Evolutionary conservation across 2,113 vertebrate genomes (phyloP), one percentile per base, ranked within the genome.

Genomic region (Apodemus sylvaticus): DNA sequence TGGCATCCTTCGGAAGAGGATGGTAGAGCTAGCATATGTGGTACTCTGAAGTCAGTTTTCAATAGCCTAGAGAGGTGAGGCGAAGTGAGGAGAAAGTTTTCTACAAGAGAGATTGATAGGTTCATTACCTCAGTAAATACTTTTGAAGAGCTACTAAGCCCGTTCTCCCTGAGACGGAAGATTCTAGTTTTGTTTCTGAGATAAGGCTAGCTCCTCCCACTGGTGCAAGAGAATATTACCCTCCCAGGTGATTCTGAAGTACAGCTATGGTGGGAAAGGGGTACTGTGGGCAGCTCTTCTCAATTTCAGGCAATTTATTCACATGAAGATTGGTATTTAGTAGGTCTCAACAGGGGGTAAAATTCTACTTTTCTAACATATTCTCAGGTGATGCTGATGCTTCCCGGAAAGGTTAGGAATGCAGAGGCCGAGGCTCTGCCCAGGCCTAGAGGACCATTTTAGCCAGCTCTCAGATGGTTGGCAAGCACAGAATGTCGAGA

Each of bases 131-230:
- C 79, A 42, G 55, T 51, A 89, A 81, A 62, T 39, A 77, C 6
- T 45, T 90, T 42, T 90, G 36, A 94, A 92, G 78, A 39, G 64
- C 45, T 88, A 9, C 26, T 70, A 82, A 91, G 20, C 19, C 79
- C 77, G 1, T 82, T 71, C 36, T 95, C 29, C 90, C 82, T 88
- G 83, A 60, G 88, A 79, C 76, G 73, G 34, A 92, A 95, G n/a
- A 53, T 55, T 85, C 73, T 55, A 24, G 29, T 31, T 81, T 64
- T 70, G 51, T 88, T 55, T 88, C 66, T 88, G 66, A 45, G 39
- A 45, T 62, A 20, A 78, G 17, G 8, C 53, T 39, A 66, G 48
- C 3, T 34, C 36, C 60, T 83, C 8, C 45, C 39, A 36, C 5
- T 20, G 26, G 34, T 51, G 7, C 74, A 10, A 45, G 53, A 22